Evolutionary conservation across 2,888 invertebrate genomes (phyloP).

Genomic region (Leucophora obtusa): DNA sequence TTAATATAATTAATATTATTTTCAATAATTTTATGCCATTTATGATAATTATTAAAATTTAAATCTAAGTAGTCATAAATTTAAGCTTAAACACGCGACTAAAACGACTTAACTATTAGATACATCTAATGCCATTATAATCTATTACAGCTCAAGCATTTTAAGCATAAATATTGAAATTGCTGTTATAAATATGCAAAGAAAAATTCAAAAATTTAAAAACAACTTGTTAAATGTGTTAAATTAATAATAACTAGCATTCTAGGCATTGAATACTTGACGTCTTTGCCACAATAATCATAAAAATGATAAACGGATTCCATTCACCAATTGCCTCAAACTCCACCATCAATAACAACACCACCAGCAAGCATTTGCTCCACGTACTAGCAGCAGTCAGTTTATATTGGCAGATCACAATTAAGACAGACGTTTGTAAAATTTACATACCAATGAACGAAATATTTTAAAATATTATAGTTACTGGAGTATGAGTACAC

Average conservation of each 20-base stretch:
- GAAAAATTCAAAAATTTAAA: conserved; percentile 14
- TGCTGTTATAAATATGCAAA: conserved; percentile 5
- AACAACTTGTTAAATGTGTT: conserved; percentile 54
- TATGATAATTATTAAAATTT: no score
- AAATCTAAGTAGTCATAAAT: no score
- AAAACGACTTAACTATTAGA: conserved; percentile 35
- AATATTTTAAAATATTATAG: no score
- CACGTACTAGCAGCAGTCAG: not conserved
- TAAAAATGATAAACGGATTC: conserved; percentile 52
- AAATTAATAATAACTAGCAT: conserved; percentile 49
- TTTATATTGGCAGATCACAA: not conserved
- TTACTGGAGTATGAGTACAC: no score
- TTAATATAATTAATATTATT: no score
- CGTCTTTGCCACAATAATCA: conserved; percentile 43
- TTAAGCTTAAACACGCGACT: conserved; percentile 47
- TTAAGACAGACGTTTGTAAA: not conserved
- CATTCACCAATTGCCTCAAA: conserved; percentile 37
- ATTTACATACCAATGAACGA: no score
- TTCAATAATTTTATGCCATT: no score
- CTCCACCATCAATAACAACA: conserved; percentile 2
- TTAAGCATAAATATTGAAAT: not conserved
- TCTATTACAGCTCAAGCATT: not conserved
- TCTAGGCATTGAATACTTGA: conserved; percentile 11
- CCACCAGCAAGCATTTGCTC: no score
- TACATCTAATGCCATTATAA: conserved; percentile 11